Conservation (phyloP, 2,113 vertebrate species). For the Urocitellus parryii region DNA sequence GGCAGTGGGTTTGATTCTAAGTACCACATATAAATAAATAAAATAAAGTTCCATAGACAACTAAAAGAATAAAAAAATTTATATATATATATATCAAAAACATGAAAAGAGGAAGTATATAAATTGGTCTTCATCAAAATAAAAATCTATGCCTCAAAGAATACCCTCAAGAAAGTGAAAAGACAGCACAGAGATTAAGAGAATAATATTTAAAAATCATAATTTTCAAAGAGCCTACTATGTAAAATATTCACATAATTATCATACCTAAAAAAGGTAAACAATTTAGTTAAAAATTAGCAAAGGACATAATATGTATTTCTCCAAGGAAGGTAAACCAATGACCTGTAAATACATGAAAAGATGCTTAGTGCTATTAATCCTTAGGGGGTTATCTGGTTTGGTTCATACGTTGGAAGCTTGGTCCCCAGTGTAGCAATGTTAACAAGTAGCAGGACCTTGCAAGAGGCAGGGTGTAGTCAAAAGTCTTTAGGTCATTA, state of each 20-base stretch:
- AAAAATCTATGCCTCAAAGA: background rate
- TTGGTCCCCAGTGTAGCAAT: background rate
- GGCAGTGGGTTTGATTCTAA: too few relatives aligned
- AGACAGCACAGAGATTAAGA: background rate
- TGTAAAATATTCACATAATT: background rate
- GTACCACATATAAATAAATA: too few relatives aligned
- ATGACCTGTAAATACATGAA: background rate
- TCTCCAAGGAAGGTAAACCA: background rate
- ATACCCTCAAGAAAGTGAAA: background rate
- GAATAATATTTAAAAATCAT: slow-evolving; percentile 15
- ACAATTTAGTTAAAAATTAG: background rate
- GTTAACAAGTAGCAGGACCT: background rate
- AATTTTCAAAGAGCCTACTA: background rate
- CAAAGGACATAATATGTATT: background rate
- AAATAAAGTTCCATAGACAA: too few relatives aligned
- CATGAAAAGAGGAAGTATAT: background rate
- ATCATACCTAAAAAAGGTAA: background rate
- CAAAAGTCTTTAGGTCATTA: background rate
- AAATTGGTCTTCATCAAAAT: slow-evolving; percentile 20
- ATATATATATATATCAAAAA: too few relatives aligned
- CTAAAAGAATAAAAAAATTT: too few relatives aligned
- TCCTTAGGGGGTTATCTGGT: background rate
- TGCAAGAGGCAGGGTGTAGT: background rate
- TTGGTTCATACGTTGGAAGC: background rate
- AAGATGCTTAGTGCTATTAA: background rate